A percentile compares a stretch with the other conserved stretches of the same genome.
phyloP scores from a whole-genome alignment of 2,797 vertebrate genomes.

The Tiaroga cobitis region DNA sequence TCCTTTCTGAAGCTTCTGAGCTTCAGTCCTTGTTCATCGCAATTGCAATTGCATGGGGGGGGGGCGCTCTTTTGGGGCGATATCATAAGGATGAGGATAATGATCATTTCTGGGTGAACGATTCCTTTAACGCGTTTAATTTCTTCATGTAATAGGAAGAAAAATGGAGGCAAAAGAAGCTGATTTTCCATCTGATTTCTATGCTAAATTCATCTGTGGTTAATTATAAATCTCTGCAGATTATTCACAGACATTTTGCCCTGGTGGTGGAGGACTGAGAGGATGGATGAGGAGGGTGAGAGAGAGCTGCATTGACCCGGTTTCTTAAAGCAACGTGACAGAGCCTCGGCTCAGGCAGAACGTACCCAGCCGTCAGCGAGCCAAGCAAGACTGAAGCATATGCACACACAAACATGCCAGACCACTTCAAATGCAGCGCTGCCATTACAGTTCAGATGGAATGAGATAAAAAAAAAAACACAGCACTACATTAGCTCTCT shows the following conservation, averaged over 20 bases:
- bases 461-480: constrained; percentile 17
- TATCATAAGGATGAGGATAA: background rate
- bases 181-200: constrained; percentile 53
- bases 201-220: constrained; percentile 66
- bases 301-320: constrained; percentile 66
- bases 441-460: constrained; percentile 20
- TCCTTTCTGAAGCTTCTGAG: background rate
- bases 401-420: constrained; percentile 25
- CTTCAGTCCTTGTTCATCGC: background rate
- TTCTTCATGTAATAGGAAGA: background rate
- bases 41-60: background rate
- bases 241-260: constrained; percentile 54
- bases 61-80: no score
- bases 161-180: constrained; percentile 28
- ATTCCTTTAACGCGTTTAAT: background rate
- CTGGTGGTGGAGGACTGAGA: constrained; percentile 21
- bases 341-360: constrained; percentile 68
- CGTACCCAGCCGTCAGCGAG: constrained; percentile 52
- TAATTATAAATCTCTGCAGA: constrained; percentile 70
- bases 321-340: constrained; percentile 64
- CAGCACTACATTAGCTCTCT: background rate
- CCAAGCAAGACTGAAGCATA: constrained; percentile 16
- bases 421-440: constrained; percentile 8
- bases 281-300: constrained; percentile 31
- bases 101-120: background rate